A percentile compares a stretch with the other conserved stretches of the same genome.
These are phyloP conservation scores for Aphelenchoides besseyi DNA, from an alignment of 1,140 invertebrate genomes.

Conservation along the genomic window DNA sequence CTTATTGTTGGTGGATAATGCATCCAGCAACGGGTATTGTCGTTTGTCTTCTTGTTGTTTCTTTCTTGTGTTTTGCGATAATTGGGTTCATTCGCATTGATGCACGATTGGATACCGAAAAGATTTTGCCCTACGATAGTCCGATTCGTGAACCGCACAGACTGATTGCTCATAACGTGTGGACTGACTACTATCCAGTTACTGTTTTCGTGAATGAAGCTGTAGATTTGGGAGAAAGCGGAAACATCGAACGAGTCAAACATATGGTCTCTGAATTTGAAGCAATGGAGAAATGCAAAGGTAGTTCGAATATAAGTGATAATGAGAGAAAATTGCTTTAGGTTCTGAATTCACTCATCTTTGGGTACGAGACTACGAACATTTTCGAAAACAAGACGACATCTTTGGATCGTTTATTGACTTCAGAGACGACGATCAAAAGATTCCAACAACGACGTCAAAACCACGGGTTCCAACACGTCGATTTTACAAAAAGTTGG, in stretches of 20 bases:
- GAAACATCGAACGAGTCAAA: conserved; percentile 29
- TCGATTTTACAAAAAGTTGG: conserved; percentile 3
- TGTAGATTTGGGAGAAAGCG: conserved; percentile 42
- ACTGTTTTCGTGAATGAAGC: conserved; percentile 59
- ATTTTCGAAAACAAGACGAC: conserved; percentile 21
- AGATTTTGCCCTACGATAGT: conserved; percentile 54
- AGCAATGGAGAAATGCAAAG: conserved; percentile 34
- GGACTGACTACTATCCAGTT: conserved; percentile 61
- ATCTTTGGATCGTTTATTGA: not conserved
- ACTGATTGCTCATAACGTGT: conserved; percentile 55
- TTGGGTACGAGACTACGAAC: conserved; percentile 26
- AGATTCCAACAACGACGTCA: not conserved
- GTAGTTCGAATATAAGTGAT: too few species aligned
- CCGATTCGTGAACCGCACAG: conserved; percentile 50
- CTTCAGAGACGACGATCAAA: conserved; percentile 3
- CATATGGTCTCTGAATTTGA: conserved; percentile 58
- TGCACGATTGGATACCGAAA: conserved; percentile 50
- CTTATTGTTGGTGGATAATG: conserved; percentile 18
- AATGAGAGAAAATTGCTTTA: conserved; percentile 26
- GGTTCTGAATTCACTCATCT: conserved; percentile 28
- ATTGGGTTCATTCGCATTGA: conserved; percentile 21
- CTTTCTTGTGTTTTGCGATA: not conserved
- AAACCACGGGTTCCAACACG: not conserved
- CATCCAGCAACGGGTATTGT: conserved; percentile 14
- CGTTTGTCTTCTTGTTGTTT: conserved; percentile 7